These are phyloP conservation scores for Morone saxatilis DNA, from an alignment of 2,113 vertebrate genomes.

Conservation along the genomic window DNA sequence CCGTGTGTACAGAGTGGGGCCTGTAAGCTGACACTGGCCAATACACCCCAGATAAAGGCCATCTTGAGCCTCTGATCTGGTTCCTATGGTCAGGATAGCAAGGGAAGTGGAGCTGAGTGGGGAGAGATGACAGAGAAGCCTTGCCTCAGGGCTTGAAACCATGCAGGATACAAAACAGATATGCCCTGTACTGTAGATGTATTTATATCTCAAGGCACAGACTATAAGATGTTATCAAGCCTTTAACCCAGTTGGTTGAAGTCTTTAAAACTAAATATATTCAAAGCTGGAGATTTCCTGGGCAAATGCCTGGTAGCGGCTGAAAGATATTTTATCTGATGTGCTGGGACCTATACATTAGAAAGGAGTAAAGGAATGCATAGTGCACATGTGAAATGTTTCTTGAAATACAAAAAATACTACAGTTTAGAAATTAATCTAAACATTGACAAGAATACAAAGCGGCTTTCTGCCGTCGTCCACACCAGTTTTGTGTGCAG, in stretches of 20 bases:
- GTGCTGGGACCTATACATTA: conserved; percentile 14
- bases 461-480: not conserved
- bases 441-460: not conserved
- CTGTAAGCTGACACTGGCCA: conserved; percentile 76
- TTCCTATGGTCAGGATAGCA: conserved; percentile 54
- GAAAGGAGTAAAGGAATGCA: conserved; percentile 21
- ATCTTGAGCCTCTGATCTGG: conserved; percentile 65
- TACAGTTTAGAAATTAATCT: not conserved
- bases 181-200: conserved; percentile 43
- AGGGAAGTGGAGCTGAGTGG: conserved; percentile 50
- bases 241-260: conserved; percentile 46
- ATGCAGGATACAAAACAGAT: conserved; percentile 46
- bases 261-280: conserved; percentile 61
- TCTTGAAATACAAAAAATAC: conserved; percentile 11
- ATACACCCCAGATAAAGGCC: conserved; percentile 68
- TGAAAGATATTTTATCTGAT: conserved; percentile 47
- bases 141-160: conserved; percentile 52
- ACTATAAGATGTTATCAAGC: conserved; percentile 58
- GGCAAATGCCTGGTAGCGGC: conserved; percentile 52
- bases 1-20: conserved; percentile 67
- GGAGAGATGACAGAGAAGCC: conserved; percentile 63
- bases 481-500: not conserved
- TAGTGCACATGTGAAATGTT: not conserved
- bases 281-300: conserved; percentile 55
- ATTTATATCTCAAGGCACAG: conserved; percentile 55